Percentiles rank a stretch among this genome's conserved stretches.
Evolutionary conservation across 2,888 invertebrate genomes (phyloP).

Genomic region (Copidosoma aretas): DNA sequence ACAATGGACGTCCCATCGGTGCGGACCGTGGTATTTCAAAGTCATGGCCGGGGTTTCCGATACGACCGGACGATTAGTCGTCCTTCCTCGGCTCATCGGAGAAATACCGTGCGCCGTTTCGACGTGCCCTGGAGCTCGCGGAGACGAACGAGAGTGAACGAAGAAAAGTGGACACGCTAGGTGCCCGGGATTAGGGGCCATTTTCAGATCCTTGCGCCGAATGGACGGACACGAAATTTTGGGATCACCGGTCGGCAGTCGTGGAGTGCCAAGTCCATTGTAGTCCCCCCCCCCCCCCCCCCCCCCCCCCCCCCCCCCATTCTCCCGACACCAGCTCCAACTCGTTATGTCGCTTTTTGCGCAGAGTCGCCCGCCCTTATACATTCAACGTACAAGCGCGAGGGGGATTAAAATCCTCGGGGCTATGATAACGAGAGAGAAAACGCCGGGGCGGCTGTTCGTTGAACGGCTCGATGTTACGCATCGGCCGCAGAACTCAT

Average conservation of each 20-base stretch:
- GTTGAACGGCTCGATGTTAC: no score
- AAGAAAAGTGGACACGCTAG: no score
- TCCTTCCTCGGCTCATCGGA: conserved; percentile 9
- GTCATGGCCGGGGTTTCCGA: no score
- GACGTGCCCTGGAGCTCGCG: no score
- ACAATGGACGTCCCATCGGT: no score
- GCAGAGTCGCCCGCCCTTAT: no score
- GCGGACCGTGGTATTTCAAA: no score
- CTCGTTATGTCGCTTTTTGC: conserved; percentile 14
- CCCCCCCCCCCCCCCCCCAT: conserved; percentile 54
- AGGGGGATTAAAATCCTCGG: no score
- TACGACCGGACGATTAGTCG: no score
- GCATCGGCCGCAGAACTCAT: no score
- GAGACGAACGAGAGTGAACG: no score
- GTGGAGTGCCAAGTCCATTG: conserved; percentile 62
- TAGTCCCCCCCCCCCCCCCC: conserved; percentile 49
- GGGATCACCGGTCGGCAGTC: conserved; percentile 46
- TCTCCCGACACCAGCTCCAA: conserved; percentile 43
- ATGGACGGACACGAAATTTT: conserved; percentile 62
- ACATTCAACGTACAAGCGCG: not conserved
- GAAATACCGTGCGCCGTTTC: not conserved
- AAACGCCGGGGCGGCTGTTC: conserved; percentile 10
- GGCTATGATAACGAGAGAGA: conserved; percentile 19
- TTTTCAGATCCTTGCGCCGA: conserved; percentile 63
- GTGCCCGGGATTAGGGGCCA: no score